Base-by-base conservation (phyloP, 1,140 invertebrate genomes). In the Danaus plexippus region DNA sequence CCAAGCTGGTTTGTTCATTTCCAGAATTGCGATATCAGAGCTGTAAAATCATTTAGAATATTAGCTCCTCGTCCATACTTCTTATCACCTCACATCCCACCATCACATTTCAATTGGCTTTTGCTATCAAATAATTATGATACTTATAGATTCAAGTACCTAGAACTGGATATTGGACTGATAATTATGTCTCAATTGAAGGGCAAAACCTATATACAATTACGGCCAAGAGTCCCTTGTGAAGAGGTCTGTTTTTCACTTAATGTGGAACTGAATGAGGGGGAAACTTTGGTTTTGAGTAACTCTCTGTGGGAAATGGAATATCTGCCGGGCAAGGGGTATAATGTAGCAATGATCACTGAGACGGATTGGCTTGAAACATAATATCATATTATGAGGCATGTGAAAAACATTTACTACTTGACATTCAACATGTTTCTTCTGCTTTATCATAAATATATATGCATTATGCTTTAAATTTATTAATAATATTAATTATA, bases 1-100 rank as follows among this genome's bases (percentile, higher is more conserved):
- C 89, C 91, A 0, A 91, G 91, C 63, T 95, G 93, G 91, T 96
- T 94, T 76, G 90, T 94, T 2, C 93, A 95, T 67, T 95, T 94
- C 90, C 93, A 95, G 84, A 96, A 96, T 74, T 96, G 95, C 71
- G 92, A 94, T 59, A 91, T 92, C 18, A 88, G 91, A 54, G 92
- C 92, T 0, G 92, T 94, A 0, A 94, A 94, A 76, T 90, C 90
- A 0, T 87, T 94, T 7, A 79, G 93, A 12, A 89, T 91, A 45
- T 89, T 93, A 45, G 93, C 93, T 44, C 90, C 91, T 18, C 84
- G 93, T 15, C 94, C 94, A 0, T 92, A 93, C 57, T 94, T 94
- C 74, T 75, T 95, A 1, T 92, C 94, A 1, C 89, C 91, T 13
- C 91, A 92, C 50, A 90, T 94, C 2, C 92, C 93, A 42, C 92